phyloP scores from a whole-genome alignment of 2,113 vertebrate species.

The Plectropomus leopardus region DNA sequence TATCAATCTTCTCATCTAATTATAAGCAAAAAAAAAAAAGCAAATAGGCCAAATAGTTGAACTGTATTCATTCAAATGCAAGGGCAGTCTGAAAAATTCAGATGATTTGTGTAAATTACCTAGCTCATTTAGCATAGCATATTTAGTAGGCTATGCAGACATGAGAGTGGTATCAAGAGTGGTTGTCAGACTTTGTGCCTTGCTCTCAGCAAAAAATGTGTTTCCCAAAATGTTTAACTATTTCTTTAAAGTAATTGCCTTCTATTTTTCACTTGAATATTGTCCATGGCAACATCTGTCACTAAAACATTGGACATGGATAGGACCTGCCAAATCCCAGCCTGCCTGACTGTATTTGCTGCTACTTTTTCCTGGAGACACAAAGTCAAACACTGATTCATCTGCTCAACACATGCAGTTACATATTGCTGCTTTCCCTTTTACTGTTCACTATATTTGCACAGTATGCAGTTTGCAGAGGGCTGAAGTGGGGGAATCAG shows the following conservation, averaged over 20 bases:
- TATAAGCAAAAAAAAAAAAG: no score
- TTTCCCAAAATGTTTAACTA: neutral
- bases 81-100: no score
- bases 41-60: no score
- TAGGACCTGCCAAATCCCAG: constrained; percentile 47
- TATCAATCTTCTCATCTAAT: no score
- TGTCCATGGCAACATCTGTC: constrained; percentile 50
- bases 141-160: no score
- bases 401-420: constrained; percentile 76
- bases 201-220: neutral
- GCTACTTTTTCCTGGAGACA: constrained; percentile 66
- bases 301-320: constrained; percentile 26
- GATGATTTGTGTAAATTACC: no score
- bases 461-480: constrained; percentile 21
- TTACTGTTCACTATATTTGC: constrained; percentile 19
- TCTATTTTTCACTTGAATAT: constrained; percentile 1
- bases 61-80: no score
- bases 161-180: neutral
- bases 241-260: neutral
- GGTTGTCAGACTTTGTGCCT: neutral
- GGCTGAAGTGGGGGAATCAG: constrained; percentile 1
- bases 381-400: constrained; percentile 62
- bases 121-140: no score
- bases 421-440: constrained; percentile 54
- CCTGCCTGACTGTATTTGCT: constrained; percentile 41